phyloP scores from a whole-genome alignment of 2,797 vertebrate genomes.

The Leptodactylus fallax region DNA sequence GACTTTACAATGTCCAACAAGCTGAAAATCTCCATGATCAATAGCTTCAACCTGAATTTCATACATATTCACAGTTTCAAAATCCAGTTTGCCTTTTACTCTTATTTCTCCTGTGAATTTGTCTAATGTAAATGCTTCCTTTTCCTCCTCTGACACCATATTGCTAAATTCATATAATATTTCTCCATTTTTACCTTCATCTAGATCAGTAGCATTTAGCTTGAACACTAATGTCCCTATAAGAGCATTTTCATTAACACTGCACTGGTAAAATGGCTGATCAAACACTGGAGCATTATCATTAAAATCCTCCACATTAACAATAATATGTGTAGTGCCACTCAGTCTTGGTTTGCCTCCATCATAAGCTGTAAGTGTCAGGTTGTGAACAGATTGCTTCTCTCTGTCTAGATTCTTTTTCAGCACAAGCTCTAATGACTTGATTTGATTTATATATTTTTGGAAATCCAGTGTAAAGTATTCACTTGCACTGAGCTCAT shows the following conservation, averaged over 20 bases:
- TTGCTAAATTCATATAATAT: conserved; percentile 75
- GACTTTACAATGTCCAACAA: neutral
- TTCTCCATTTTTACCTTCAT: conserved; percentile 80
- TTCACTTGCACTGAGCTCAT: conserved; percentile 78
- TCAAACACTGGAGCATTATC: conserved; percentile 81
- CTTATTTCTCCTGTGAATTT: conserved; percentile 35
- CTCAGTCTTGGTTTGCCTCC: conserved; percentile 79
- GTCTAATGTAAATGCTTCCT: conserved; percentile 73
- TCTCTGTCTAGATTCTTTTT: neutral
- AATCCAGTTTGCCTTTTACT: conserved; percentile 73
- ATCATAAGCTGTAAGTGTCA: conserved; percentile 79
- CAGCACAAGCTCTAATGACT: neutral
- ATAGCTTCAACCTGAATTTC: conserved; percentile 78
- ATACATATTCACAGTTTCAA: conserved; percentile 76
- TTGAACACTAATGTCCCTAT: conserved; percentile 59
- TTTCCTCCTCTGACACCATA: conserved; percentile 59
- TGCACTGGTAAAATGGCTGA: conserved; percentile 72
- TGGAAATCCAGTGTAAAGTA: conserved; percentile 78
- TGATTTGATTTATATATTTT: conserved; percentile 68
- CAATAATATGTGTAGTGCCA: conserved; percentile 71
- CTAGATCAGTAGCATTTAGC: conserved; percentile 81
- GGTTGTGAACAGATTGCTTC: conserved; percentile 68
- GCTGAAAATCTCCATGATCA: conserved; percentile 70
- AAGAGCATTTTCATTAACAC: conserved; percentile 78
- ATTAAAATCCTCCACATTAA: conserved; percentile 79